Conservation (phyloP, 2,113 vertebrate genomes). For the Amia ocellicauda region DNA sequence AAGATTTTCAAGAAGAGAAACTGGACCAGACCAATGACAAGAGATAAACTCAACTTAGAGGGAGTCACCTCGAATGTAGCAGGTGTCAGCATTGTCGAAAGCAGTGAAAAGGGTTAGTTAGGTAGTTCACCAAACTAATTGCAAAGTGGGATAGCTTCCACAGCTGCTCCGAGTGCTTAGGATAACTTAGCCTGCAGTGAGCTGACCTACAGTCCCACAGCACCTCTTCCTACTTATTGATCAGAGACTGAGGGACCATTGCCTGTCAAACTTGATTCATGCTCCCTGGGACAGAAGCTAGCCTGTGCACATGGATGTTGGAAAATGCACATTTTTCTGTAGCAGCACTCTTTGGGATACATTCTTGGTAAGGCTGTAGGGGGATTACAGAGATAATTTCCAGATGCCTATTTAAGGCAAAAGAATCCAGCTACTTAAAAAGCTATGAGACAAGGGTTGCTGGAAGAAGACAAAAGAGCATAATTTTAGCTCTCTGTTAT, state of each 20-base stretch:
- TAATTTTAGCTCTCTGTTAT: conserved; percentile 27
- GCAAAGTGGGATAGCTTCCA: too few relatives aligned
- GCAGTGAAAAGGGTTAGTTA: too few relatives aligned
- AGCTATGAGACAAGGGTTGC: conserved; percentile 3
- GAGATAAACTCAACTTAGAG: too few relatives aligned
- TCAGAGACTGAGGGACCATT: neutral
- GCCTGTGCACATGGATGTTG: too few relatives aligned
- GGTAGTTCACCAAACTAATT: too few relatives aligned
- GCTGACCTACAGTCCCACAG: neutral
- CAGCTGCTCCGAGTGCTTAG: neutral
- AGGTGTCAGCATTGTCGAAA: too few relatives aligned
- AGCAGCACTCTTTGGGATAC: neutral
- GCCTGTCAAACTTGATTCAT: neutral
- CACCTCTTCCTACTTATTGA: neutral
- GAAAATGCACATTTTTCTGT: too few relatives aligned
- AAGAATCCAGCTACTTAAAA: conserved; percentile 22
- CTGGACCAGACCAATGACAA: too few relatives aligned
- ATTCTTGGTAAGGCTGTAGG: conserved; percentile 11
- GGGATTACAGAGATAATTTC: conserved; percentile 18
- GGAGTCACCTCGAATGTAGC: too few relatives aligned
- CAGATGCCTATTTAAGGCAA: conserved; percentile 35
- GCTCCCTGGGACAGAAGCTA: neutral
- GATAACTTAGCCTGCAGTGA: neutral
- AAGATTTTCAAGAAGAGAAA: too few relatives aligned
- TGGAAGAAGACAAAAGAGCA: conserved; percentile 23